Base-by-base conservation (phyloP, 2,888 invertebrate genomes). In the Lymantria dispar region DNA sequence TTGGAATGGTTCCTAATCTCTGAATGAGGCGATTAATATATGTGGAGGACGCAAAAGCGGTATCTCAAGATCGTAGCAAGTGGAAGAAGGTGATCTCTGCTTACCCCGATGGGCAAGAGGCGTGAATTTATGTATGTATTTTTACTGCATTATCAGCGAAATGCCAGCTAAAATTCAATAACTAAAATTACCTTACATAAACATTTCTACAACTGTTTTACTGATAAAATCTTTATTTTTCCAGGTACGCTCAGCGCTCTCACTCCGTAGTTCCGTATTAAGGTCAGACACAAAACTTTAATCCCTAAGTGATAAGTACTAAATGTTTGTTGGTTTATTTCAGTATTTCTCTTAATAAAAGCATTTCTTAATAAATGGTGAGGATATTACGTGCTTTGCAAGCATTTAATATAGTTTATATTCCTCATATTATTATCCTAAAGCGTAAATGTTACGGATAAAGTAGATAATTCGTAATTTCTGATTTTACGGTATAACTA, bases 181-280 rank as follows among this genome's bases (percentile, higher is more conserved):
- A 33, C 33, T 8, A 8, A 33, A 2, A 33, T 33, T 33, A 33
- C 10, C 33, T 33, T 33, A 10, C 8, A 33, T 33, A 10, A 33
- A 33, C 33, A 33, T 33, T 33, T 10, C 33, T 10, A 33, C 8
- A 33, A 22, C 22, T 22, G 33, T 10, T 10, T 33, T 33, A 33
- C 10, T 33, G 9, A 33, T 10, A 30, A 29, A 41, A 46, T 41
- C 49, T 49, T 50, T 63, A 38, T 11, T 47, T 56, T 64, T 67
- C 44, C 64, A 64, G 68, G 68, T 64, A 66, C 50, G 29, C 43
- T 30, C 40, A 41, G 14, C 15, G 12, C 8, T 5, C 15, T 40
- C 38, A 40, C 47, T 38, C 8, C 3, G 22, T 12, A 15, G 15
- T 30, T 46, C 51, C 39, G 43, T 37, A 52, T 48, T 56, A 56